Conservation (phyloP, 2,888 invertebrate species). For the Nesidiocoris tenuis region DNA sequence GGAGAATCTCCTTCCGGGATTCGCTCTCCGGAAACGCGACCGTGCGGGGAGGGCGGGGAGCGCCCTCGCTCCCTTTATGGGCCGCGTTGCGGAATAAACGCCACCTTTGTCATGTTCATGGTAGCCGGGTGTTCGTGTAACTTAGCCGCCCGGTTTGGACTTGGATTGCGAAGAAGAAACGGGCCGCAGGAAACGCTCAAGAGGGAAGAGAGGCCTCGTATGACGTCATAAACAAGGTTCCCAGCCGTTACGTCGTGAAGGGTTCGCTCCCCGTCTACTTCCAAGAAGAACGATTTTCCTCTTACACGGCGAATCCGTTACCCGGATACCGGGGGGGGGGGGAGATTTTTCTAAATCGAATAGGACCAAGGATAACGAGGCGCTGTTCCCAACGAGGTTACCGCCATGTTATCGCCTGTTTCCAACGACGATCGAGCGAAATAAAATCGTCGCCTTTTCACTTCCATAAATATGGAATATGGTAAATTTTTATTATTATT, state of each 20-base stretch:
- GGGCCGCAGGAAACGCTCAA: constrained; percentile 3
- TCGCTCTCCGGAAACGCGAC: neutral
- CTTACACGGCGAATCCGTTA: constrained; percentile 31
- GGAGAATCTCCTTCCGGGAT: neutral
- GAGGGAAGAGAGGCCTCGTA: neutral
- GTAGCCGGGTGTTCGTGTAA: neutral
- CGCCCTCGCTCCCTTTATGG: constrained; percentile 17
- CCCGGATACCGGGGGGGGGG: no score
- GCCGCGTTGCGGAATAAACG: constrained; percentile 33
- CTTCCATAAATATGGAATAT: no score
- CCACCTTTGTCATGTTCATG: constrained; percentile 31
- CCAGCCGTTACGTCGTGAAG: constrained; percentile 27
- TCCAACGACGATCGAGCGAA: neutral
- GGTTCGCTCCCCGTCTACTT: constrained; percentile 11
- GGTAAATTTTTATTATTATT: no score
- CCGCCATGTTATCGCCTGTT: neutral
- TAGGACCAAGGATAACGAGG: neutral
- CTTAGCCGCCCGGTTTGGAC: neutral
- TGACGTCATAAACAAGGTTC: constrained; percentile 37
- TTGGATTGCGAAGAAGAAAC: neutral
- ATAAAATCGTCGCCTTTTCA: no score
- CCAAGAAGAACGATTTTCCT: constrained; percentile 21
- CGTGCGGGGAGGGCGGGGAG: neutral
- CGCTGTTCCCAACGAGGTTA: neutral
- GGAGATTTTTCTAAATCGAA: constrained; percentile 4